A percentile compares a stretch with the other conserved stretches of the same genome.
Evolutionary conservation across 2,888 invertebrate species (phyloP).

Genomic region (Drosophila koepferae): DNA sequence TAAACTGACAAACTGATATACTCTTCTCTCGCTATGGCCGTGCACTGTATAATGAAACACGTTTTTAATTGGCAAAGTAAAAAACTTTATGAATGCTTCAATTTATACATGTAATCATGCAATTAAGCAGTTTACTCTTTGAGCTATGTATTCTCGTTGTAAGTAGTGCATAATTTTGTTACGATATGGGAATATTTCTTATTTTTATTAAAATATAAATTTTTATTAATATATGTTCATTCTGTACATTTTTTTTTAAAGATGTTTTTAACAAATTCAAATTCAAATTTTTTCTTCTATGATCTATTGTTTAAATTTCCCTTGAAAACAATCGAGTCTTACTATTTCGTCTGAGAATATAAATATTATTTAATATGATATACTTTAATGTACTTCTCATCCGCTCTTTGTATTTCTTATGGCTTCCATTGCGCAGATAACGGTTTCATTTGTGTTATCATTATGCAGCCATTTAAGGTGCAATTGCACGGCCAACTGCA

Average conservation of each 20-base stretch:
- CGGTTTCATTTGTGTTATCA: slow-evolving; percentile 26
- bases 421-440: background rate
- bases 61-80: slow-evolving; percentile 43
- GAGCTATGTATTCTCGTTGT: slow-evolving; percentile 9
- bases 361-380: background rate
- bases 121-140: slow-evolving; percentile 50
- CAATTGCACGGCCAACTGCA: slow-evolving; percentile 26
- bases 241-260: no score
- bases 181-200: background rate
- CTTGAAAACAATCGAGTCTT: no score
- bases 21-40: accelerated
- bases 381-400: background rate
- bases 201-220: no score
- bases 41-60: slow-evolving; percentile 11
- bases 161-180: background rate
- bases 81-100: slow-evolving; percentile 32
- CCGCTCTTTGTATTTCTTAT: background rate
- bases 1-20: background rate
- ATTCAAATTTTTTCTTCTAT: no score
- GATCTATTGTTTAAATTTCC: no score
- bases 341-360: no score
- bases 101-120: slow-evolving; percentile 44
- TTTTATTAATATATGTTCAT: no score
- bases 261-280: no score
- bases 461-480: slow-evolving; percentile 25